Percentiles rank a stretch among this genome's conserved stretches.
Conservation (phyloP, 2,888 invertebrate species). For the Dysmachus trigonus region DNA sequence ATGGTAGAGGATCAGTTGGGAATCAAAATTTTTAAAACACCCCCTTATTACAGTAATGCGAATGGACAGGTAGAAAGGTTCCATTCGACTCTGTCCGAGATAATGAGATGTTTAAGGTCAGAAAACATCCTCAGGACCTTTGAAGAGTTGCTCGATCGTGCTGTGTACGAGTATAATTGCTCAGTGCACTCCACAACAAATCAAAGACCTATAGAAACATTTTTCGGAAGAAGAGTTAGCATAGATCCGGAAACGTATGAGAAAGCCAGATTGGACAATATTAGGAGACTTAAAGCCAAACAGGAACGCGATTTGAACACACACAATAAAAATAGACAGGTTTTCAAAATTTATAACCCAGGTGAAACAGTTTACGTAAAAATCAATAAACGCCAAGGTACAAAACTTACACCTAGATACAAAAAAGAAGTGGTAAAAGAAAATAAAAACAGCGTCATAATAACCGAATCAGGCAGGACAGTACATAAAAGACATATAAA, state of each 20-base stretch:
- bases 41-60: neutral
- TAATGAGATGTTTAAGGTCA: neutral
- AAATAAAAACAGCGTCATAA: neutral
- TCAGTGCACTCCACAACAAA: slow-evolving; percentile 44
- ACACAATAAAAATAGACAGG: neutral
- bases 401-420: neutral
- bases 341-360: too few relatives aligned
- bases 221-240: too few relatives aligned
- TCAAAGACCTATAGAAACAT: too few relatives aligned
- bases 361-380: neutral
- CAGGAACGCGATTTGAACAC: neutral
- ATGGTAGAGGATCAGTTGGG: slow-evolving; percentile 8
- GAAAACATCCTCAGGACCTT: slow-evolving; percentile 36
- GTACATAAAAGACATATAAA: neutral
- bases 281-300: too few relatives aligned
- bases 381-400: neutral
- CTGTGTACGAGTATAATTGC: slow-evolving; percentile 45
- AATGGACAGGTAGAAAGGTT: neutral
- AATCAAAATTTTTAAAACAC: slow-evolving; percentile 10
- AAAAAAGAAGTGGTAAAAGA: neutral
- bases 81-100: neutral
- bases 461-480: neutral
- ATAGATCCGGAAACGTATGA: too few relatives aligned
- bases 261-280: too few relatives aligned
- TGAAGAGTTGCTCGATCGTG: slow-evolving; percentile 41